A percentile compares a stretch with the other conserved stretches of the same genome.
Conservation (phyloP, 2,888 invertebrate genomes). For the Leptinotarsa juncta region DNA sequence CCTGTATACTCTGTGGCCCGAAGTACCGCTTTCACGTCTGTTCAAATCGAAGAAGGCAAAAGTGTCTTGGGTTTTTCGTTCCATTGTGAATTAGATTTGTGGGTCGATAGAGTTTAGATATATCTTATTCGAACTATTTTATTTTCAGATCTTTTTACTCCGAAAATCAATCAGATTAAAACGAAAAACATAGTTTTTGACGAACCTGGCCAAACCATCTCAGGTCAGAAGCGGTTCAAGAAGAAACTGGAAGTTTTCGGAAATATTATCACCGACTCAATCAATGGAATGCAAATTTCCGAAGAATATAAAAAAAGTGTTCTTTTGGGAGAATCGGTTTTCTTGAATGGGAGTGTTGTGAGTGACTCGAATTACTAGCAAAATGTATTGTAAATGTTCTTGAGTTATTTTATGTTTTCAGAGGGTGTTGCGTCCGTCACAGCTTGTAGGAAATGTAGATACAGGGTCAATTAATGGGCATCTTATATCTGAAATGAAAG, state of each 20-base stretch:
- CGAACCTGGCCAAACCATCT: constrained; percentile 54
- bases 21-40: not conserved
- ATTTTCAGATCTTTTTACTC: constrained; percentile 53
- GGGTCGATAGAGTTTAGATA: too few species aligned
- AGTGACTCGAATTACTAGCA: constrained; percentile 23
- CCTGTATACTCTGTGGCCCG: too few species aligned
- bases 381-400: constrained; percentile 11
- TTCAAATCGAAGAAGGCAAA: not conserved
- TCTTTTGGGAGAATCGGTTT: constrained; percentile 39
- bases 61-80: too few species aligned
- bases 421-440: constrained; percentile 50
- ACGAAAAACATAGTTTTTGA: constrained; percentile 59
- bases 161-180: constrained; percentile 55
- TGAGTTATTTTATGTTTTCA: constrained; percentile 44
- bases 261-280: constrained; percentile 47
- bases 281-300: constrained; percentile 54
- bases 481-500: constrained; percentile 51
- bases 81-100: too few species aligned
- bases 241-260: constrained; percentile 53
- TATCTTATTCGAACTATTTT: not conserved
- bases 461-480: constrained; percentile 58
- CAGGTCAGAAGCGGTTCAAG: constrained; percentile 55
- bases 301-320: constrained; percentile 50
- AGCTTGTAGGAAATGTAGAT: constrained; percentile 51
- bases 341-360: constrained; percentile 52